Base-by-base conservation (phyloP, 2,888 invertebrate species). In the Anodontia alba region DNA sequence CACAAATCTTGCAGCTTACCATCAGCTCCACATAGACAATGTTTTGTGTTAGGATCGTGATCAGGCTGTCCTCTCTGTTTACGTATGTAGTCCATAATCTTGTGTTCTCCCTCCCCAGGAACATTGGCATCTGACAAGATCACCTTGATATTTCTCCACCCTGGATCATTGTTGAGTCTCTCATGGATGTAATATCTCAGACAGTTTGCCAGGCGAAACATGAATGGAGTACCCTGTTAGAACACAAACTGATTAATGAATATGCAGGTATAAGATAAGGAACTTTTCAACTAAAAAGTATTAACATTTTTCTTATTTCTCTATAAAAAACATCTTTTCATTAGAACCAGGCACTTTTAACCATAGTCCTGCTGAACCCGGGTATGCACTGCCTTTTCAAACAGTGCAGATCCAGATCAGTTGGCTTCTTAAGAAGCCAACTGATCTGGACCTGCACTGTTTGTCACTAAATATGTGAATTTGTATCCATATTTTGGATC, bases 1-100 rank as follows among this genome's bases (percentile, higher is more conserved):
- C n/a, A n/a, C n/a, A n/a, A n/a, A n/a, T n/a, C n/a, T 38, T 38
- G 12, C 5, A 43, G 76, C 87, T 86, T 85, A 94, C 95, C 95
- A 95, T 99, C 99, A 0, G 99, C 99, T 66, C 99, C 99, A 95
- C 99, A 99, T 33, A 99, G 95, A 89, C 98, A 98, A 95, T 99
- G 99, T 88, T 97, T 97, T 0, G 99, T 99, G 95, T 99, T 99
- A 0, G 99, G 98, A 95, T 99, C 98, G 95, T 99, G 99, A 94
- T 98, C 97, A 0, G 98, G 98, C 94, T 98, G 98, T 12, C 97
- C 97, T 94, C 99, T 96, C 95, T 99, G 99, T 91, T 96, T 96
- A n/a, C 99, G 96, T 89, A 99, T 98, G 94, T 96, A 99, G 95
- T 99, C 99, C 99, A 99, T 99, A 90, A 99, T 99, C 95, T 99